Conservation (phyloP, 2,888 invertebrate species). For the Ptilodon capucinus region DNA sequence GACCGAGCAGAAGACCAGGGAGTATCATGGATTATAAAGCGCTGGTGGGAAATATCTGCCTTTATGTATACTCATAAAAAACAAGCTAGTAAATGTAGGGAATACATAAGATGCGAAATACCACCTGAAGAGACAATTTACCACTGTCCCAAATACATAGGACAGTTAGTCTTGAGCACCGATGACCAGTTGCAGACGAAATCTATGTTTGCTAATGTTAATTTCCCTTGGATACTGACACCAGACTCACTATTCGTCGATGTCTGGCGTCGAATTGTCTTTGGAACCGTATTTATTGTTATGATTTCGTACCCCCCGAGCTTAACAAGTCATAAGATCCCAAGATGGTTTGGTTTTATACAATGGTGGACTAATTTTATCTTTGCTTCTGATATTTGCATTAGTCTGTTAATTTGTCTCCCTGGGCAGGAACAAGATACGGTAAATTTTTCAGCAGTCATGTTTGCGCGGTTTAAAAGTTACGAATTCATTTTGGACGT, state of each 20-base stretch:
- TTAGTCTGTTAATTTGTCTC: conserved; percentile 57
- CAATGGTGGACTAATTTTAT: conserved; percentile 52
- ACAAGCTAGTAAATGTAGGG: conserved; percentile 20
- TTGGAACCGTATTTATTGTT: conserved; percentile 48
- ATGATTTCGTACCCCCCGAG: conserved; percentile 55
- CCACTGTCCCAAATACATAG: conserved; percentile 69
- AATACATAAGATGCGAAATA: conserved; percentile 34
- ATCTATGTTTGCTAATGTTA: conserved; percentile 55
- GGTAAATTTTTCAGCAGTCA: conserved; percentile 46
- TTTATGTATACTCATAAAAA: conserved; percentile 40
- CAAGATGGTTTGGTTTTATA: conserved; percentile 51
- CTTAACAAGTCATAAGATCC: conserved; percentile 34
- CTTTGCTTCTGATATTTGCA: conserved; percentile 53
- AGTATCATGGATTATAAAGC: conserved; percentile 60
- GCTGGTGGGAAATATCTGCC: conserved; percentile 66
- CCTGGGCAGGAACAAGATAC: conserved; percentile 37
- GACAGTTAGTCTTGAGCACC: conserved; percentile 62
- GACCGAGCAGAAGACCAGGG: conserved; percentile 67
- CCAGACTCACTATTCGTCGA: conserved; percentile 49
- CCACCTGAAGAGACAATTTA: conserved; percentile 55
- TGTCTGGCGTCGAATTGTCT: conserved; percentile 55
- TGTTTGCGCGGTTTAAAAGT: conserved; percentile 59
- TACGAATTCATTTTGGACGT: conserved; percentile 54
- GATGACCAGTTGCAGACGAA: conserved; percentile 51
- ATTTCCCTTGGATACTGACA: conserved; percentile 64